Base-by-base conservation (phyloP, 1,140 invertebrate species). In the Leptinotarsa texana region DNA sequence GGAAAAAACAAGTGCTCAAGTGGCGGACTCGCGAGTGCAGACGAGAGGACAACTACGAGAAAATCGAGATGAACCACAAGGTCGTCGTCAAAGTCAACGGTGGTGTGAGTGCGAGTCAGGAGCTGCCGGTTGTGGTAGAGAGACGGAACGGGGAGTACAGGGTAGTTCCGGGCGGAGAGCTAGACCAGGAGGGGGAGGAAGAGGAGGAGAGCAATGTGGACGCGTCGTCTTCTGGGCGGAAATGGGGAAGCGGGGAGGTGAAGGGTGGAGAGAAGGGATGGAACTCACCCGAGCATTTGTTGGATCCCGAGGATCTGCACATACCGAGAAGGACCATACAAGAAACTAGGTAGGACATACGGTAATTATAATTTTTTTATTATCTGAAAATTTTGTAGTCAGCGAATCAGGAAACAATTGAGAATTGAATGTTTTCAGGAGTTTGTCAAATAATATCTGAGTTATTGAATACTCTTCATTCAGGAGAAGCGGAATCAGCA, bases 1-100 rank as follows among this genome's bases (percentile, higher is more conserved):
- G 86, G 3, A 84, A 86, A 51, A 85, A 83, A 70, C 80, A 82
- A 24, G 73, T 81, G 68, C 67, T 82, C 11, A 81, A 79, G 24
- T 83, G 82, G 77, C 77, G 81, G 17, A 78, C 71, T 65, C 82
- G 83, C 49, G 81, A 85, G 74, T 81, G 86, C 5, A 73, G 86
- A 63, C 85, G 88, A 63, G 88, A 89, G 61, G 91, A 92, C 78
- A 92, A 88, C 83, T 92, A 92, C 80, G 92, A 93, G 82, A 93
- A 93, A 86, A 93, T 93, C 74, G 92, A 93, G 81, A 88, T 92
- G 86, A 91, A 89, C 83, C 88, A 89, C 77, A 88, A 88, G 77
- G 80, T 79, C 21, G 85, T 87, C 24, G 85, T 87, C 24, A 84
- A 86, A 48, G 68, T 73, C 8, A 84, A 84, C 61, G 80, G 80